A percentile compares a stretch with the other conserved stretches of the same genome.
Conservation (phyloP, 2,113 vertebrate species). For the Actinemys pallida region DNA sequence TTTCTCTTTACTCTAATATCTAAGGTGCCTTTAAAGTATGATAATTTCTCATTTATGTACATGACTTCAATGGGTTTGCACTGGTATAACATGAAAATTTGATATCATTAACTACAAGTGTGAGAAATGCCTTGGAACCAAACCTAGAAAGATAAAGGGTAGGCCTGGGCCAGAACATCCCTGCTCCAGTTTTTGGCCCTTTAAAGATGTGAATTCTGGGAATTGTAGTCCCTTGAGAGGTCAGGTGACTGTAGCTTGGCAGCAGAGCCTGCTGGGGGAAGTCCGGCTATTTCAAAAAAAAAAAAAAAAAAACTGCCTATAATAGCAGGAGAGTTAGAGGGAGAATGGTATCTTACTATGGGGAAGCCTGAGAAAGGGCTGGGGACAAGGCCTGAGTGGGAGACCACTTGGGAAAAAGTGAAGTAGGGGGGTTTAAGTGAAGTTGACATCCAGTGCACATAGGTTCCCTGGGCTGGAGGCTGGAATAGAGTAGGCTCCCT, state of each 20-base stretch:
- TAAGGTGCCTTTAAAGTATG: not conserved
- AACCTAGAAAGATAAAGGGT: not conserved
- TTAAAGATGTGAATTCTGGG: not conserved
- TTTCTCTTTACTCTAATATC: not conserved
- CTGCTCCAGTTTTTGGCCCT: not conserved
- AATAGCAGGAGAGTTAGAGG: not conserved
- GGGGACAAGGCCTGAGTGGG: not conserved
- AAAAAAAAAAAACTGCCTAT: not conserved
- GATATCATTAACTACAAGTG: not conserved
- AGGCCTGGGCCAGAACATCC: not conserved
- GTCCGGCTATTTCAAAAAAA: not conserved
- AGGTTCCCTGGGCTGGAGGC: not conserved
- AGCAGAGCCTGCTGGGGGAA: not conserved
- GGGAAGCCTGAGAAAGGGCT: not conserved
- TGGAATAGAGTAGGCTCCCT: not conserved
- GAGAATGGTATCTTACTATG: not conserved
- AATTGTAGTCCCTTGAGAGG: not conserved
- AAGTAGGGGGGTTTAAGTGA: not conserved
- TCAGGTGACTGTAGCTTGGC: not conserved
- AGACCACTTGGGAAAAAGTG: not conserved
- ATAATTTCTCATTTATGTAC: not conserved
- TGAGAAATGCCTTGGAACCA: not conserved
- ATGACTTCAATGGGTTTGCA: constrained; percentile 11
- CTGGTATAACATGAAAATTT: not conserved
- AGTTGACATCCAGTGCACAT: not conserved